Conservation (phyloP, 2,113 vertebrate genomes). For the Microcebus ravelobensis region DNA sequence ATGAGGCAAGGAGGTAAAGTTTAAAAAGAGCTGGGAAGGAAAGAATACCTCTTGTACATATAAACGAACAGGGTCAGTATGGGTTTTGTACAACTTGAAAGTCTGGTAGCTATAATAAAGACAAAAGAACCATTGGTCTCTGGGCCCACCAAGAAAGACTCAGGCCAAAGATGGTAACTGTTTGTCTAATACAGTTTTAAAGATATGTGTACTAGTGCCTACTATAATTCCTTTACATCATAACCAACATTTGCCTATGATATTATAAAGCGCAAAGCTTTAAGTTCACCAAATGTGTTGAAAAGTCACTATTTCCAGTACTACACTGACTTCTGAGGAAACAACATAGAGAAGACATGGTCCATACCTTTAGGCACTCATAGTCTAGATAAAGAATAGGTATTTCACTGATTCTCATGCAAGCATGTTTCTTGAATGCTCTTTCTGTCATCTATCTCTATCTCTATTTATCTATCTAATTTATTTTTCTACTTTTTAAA, state of each 20-base stretch:
- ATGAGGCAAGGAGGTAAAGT: not conserved
- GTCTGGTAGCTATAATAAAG: not conserved
- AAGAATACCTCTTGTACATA: not conserved
- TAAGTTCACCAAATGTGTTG: not conserved
- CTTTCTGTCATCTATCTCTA: not conserved
- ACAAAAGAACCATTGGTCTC: not conserved
- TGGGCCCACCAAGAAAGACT: not conserved
- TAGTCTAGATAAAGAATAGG: not conserved
- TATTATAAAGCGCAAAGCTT: not conserved
- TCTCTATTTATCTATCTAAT: not conserved
- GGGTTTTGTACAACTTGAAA: not conserved
- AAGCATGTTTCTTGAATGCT: not conserved
- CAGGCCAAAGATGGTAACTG: not conserved
- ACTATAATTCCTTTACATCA: not conserved
- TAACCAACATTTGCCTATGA: not conserved
- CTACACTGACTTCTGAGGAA: not conserved
- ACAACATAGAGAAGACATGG: not conserved
- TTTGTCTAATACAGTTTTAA: not conserved
- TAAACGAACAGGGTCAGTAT: not conserved
- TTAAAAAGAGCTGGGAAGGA: not conserved
- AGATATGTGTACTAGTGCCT: not conserved
- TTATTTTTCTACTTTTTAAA: not conserved
- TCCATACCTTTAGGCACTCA: not conserved
- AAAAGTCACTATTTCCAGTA: not conserved
- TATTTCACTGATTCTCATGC: not conserved